These are phyloP conservation scores for Hylia prasina DNA, from an alignment of 2,113 vertebrate species.

Conservation along the genomic window DNA sequence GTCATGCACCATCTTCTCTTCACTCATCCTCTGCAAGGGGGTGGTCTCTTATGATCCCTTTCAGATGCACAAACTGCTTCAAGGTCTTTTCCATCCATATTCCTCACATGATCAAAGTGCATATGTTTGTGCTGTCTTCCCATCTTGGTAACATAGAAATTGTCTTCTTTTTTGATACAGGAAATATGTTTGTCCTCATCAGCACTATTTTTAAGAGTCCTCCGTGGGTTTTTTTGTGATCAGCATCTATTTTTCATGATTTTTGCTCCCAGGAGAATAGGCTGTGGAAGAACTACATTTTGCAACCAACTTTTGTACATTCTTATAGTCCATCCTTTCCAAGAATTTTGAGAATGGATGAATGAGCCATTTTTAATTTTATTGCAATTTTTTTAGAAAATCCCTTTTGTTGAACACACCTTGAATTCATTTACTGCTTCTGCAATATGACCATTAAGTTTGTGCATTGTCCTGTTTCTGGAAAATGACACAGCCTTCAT, in stretches of 20 bases:
- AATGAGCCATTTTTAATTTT: not conserved
- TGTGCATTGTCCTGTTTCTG: not conserved
- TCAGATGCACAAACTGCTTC: constrained; percentile 1
- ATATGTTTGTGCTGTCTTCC: not conserved
- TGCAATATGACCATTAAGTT: not conserved
- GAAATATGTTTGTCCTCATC: not conserved
- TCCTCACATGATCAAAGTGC: not conserved
- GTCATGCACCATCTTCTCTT: not conserved
- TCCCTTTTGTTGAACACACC: not conserved
- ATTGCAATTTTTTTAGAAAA: not conserved
- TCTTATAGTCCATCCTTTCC: not conserved
- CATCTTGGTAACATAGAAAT: not conserved
- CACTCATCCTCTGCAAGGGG: not conserved
- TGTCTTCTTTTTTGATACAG: not conserved
- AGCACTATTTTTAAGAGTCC: not conserved
- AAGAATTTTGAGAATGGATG: not conserved
- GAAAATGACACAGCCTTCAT: not conserved
- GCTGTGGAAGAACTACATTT: not conserved
- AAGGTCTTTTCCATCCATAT: not conserved
- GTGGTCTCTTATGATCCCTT: not conserved
- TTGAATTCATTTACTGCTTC: not conserved
- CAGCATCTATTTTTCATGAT: not conserved
- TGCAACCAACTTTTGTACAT: not conserved
- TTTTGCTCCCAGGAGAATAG: not conserved
- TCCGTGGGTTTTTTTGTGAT: not conserved